These are phyloP conservation scores for Gallirallus australis DNA, from an alignment of 2,797 vertebrate species.

Conservation along the genomic window DNA sequence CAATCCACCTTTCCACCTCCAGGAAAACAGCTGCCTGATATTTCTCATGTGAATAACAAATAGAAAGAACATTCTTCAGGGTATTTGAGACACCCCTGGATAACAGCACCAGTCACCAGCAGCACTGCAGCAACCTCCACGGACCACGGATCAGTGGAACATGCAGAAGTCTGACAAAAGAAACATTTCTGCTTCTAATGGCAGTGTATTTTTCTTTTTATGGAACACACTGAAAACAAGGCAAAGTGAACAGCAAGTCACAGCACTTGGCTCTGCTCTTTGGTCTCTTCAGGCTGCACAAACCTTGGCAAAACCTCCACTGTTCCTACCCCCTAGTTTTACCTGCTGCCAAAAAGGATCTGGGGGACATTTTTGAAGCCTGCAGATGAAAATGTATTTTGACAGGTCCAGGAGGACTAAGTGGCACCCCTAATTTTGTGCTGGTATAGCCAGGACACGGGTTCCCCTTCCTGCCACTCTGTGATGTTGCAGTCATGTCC, in stretches of 20 bases:
- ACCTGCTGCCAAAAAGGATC: not conserved
- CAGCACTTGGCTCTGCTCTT: not conserved
- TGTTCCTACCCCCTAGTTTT: not conserved
- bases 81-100: not conserved
- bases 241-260: not conserved
- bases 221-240: not conserved
- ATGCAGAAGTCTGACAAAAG: not conserved
- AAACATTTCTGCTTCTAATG: not conserved
- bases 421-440: not conserved
- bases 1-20: not conserved
- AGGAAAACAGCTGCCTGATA: not conserved
- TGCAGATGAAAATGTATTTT: not conserved
- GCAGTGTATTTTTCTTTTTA: not conserved
- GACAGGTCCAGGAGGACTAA: not conserved
- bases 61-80: not conserved
- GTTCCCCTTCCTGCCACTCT: not conserved
- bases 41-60: not conserved
- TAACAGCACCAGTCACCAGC: not conserved
- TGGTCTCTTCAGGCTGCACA: not conserved
- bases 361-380: not conserved
- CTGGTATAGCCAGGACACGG: not conserved
- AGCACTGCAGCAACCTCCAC: not conserved
- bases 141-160: not conserved
- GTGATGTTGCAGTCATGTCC: accelerated
- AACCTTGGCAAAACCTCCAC: not conserved